These are phyloP conservation scores for Campoletis sonorensis DNA, from an alignment of 1,140 invertebrate species.

Conservation along the genomic window DNA sequence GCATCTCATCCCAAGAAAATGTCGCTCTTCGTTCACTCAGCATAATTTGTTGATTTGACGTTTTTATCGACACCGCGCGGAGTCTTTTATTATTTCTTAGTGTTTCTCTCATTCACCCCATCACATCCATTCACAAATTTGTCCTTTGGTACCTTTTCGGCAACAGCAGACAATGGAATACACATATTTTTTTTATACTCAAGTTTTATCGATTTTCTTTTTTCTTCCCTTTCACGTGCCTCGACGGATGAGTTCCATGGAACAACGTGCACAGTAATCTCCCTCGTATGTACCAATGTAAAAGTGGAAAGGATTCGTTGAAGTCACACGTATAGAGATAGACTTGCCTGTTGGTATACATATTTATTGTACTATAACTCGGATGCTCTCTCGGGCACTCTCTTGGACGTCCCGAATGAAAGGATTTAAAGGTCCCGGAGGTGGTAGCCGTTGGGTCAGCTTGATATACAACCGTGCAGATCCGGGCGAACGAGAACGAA, in stretches of 20 bases:
- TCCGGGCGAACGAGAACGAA: conserved; percentile 25
- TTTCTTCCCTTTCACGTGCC: neutral
- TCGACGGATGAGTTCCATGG: neutral
- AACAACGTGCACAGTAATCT: conserved; percentile 3
- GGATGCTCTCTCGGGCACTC: conserved; percentile 17
- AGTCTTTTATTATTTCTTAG: neutral
- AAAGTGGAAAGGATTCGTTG: neutral
- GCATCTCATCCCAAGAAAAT: neutral
- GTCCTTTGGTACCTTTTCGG: neutral
- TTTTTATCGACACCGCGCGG: too few species aligned
- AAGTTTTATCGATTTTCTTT: neutral
- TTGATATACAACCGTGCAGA: conserved; percentile 44
- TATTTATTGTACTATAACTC: conserved; percentile 1
- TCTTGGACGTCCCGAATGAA: conserved; percentile 26
- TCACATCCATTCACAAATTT: conserved; percentile 6
- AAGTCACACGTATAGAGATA: neutral
- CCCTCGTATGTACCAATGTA: neutral
- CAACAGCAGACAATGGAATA: neutral
- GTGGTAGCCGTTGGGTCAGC: conserved; percentile 40
- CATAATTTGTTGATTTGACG: neutral
- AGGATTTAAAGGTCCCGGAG: conserved; percentile 56
- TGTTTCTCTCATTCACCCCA: conserved; percentile 20
- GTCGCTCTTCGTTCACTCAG: neutral
- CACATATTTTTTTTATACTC: neutral
- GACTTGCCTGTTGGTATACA: neutral